Evolutionary conservation across 2,888 invertebrate species (phyloP), one percentile per base, ranked within the genome.

Genomic region (Lithophane ornitopus): DNA sequence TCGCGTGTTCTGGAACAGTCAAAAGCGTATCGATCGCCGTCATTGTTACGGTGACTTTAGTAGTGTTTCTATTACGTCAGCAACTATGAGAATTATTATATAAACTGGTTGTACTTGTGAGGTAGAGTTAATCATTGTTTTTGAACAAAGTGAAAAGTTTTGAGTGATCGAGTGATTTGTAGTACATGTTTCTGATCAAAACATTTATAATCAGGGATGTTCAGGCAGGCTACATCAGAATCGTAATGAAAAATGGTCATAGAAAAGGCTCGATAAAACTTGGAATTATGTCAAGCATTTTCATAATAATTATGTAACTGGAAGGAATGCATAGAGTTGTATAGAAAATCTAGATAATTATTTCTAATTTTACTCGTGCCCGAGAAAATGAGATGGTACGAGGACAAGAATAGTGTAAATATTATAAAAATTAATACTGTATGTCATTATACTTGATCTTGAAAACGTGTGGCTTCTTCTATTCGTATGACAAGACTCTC

Each of bases 11-110:
- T 54, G 61, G 58, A 28, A 59, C 86, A 81, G 81, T 85, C 78
- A 74, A 76, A 85, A 80, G 66, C 44, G 44, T 87, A 87, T 88
- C 77, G 87, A 87, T 85, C 81, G 81, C 44, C 65, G 44, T 49
- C 71, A 80, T 83, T 83, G 79, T 82, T 70, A 76, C 68, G 73
- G 70, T 58, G 49, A 63, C 62, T 76, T 65, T 68, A 80, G 79
- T 76, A 65, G 66, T 74, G 34, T 82, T 78, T 56, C 22, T 78
- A 63, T 86, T 86, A 88, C 80, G 82, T 76, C 76, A 81, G 46
- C 52, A 14, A 71, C 63, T 68, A 69, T 68, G 58, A 54, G 66
- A 63, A 56, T 74, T 62, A 67, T 78, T 86, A 74, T 65, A 58
- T 79, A 69, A 74, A 70, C 52, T 59, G 62, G 16, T n/a, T 46